Base-by-base conservation (phyloP, 2,888 invertebrate genomes). In the Drosophila gaucha region DNA sequence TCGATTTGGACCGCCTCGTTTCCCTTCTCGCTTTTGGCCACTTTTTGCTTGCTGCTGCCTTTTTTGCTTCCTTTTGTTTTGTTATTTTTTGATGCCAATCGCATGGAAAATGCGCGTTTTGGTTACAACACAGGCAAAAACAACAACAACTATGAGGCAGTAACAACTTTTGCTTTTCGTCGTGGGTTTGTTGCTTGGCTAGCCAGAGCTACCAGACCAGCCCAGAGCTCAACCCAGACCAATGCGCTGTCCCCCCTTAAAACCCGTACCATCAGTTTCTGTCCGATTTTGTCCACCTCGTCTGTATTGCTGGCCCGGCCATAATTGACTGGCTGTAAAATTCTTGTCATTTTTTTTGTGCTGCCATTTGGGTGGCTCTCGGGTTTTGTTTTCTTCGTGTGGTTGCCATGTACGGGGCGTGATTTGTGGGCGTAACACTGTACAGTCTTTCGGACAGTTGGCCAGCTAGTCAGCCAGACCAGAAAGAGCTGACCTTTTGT, bases 261-360 rank as follows among this genome's bases (percentile, higher is more conserved):
- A 20, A 1, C 50, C 28, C 39, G 20, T 22, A 18, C 55, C 47
- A 49, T 54, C 30, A 59, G 54, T 71, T 67, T 47, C 55, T 28
- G 63, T 57, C 51, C 64, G 55, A 46, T 73, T 56, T 57, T 64
- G 57, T 51, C 65, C 58, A 58, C 44, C 43, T 59, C 44, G 63
- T 56, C 54, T 33, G 39, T 62, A 18, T 31, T 50, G 35, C 41
- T 35, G 51, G 38, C 63, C 38, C 55, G 55, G 67, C 85, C 87
- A 82, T 82, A 82, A 82, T 82, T 87, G 82, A 82, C 87, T 82
- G 78, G 66, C 87, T 85, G 82, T 80, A 80, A 87, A 82, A 82
- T 82, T 82, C 82, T 78, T 80, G 87, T 78, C 67, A 75, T 80
- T 83, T 86, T n/a, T 64, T 68, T 66, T 26, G 14, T 47, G 39